Evolutionary conservation across 1,140 invertebrate species (phyloP).

Genomic region (Eufriesea mexicana): DNA sequence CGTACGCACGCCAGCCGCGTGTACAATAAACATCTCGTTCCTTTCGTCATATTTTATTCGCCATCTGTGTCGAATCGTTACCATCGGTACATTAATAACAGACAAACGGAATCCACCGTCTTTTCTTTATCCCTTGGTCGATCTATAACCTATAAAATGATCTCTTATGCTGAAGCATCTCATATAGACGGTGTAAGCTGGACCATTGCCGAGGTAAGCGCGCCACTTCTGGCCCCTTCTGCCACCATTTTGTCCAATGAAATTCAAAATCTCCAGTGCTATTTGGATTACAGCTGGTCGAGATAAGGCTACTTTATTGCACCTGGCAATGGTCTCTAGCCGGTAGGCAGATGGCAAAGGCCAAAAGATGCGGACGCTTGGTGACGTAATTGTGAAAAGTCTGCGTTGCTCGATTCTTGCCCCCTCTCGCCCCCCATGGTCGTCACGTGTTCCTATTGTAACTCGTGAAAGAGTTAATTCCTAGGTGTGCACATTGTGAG

Average conservation of each 20-base stretch:
- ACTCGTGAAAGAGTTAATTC: background rate
- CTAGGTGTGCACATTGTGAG: too few relatives aligned
- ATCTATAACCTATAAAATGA: slow-evolving; percentile 1
- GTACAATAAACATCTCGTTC: background rate
- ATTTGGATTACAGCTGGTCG: slow-evolving; percentile 64
- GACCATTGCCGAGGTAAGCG: slow-evolving; percentile 48
- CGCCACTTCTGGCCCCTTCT: background rate
- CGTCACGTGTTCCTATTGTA: background rate
- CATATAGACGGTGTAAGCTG: slow-evolving; percentile 21
- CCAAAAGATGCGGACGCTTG: slow-evolving; percentile 22
- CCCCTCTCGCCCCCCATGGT: background rate
- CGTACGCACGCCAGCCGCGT: background rate
- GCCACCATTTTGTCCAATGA: slow-evolving; percentile 52
- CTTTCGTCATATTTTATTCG: background rate
- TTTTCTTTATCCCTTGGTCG: background rate
- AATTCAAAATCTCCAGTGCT: slow-evolving; percentile 73
- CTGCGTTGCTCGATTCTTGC: background rate
- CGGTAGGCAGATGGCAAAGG: slow-evolving; percentile 56
- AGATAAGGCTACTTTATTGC: slow-evolving; percentile 74
- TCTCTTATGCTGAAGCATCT: background rate
- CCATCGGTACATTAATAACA: background rate
- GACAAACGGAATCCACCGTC: background rate
- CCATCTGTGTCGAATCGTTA: background rate
- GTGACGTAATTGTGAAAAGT: slow-evolving; percentile 33
- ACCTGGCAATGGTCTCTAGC: slow-evolving; percentile 58